A percentile compares a stretch with the other conserved stretches of the same genome.
phyloP scores from a whole-genome alignment of 2,888 invertebrate species.

The Drosophila planitibia region DNA sequence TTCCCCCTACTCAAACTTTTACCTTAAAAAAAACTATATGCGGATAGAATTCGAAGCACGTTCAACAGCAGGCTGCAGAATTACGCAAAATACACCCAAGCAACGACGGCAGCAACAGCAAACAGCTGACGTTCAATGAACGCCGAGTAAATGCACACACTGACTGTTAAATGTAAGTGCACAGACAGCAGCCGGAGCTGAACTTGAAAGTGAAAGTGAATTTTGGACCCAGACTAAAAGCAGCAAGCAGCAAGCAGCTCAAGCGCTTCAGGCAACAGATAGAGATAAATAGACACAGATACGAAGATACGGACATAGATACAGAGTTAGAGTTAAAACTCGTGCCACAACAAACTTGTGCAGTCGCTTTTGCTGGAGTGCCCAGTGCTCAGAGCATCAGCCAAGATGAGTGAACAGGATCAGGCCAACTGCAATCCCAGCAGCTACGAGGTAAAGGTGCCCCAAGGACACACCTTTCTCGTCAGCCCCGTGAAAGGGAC shows the following conservation, averaged over 20 bases:
- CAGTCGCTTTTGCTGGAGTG: slow-evolving; percentile 69
- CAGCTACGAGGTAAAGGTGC: slow-evolving; percentile 65
- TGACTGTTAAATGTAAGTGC: slow-evolving; percentile 69
- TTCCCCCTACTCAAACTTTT: not conserved
- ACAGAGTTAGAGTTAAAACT: slow-evolving; percentile 1
- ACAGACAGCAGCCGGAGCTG: slow-evolving; percentile 58
- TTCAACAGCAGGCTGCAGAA: slow-evolving; percentile 52
- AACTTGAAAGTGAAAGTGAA: slow-evolving; percentile 82
- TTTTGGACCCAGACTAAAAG: slow-evolving; percentile 24
- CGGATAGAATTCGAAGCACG: slow-evolving; percentile 55
- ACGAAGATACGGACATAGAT: not conserved
- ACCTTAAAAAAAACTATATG: slow-evolving; percentile 7
- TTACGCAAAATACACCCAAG: slow-evolving; percentile 69
- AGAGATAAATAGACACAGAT: slow-evolving; percentile 14
- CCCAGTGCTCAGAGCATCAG: slow-evolving; percentile 71
- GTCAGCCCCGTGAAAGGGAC: slow-evolving; percentile 69
- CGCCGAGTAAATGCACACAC: slow-evolving; percentile 61
- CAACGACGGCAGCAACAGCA: slow-evolving; percentile 16
- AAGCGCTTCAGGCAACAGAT: slow-evolving; percentile 4
- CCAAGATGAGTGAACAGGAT: slow-evolving; percentile 38
- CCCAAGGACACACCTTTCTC: slow-evolving; percentile 78
- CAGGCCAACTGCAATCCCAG: slow-evolving; percentile 11
- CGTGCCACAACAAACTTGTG: not conserved
- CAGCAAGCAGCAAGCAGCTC: slow-evolving; percentile 13
- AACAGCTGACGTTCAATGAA: slow-evolving; percentile 80